These are phyloP conservation scores for Melanotaenia maccullochi DNA, from an alignment of 2,797 vertebrate species.

Conservation along the genomic window DNA sequence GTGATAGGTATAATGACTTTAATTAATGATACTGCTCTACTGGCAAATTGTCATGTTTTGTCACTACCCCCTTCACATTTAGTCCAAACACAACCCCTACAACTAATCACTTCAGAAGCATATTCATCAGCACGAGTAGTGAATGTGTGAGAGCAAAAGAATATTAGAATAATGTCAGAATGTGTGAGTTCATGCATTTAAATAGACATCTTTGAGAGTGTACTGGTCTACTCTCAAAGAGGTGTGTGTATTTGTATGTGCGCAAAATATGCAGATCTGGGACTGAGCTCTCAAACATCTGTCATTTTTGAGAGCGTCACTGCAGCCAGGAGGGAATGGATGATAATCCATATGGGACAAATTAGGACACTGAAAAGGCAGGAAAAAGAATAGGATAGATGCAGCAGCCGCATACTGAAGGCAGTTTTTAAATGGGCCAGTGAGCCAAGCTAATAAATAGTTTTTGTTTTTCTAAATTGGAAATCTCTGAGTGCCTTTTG, in stretches of 20 bases:
- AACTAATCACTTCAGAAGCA: slow-evolving; percentile 46
- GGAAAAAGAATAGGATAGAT: slow-evolving; percentile 12
- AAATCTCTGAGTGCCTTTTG: slow-evolving; percentile 20
- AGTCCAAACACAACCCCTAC: slow-evolving; percentile 51
- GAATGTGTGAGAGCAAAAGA: slow-evolving; percentile 1
- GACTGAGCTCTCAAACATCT: slow-evolving; percentile 53
- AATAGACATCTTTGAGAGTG: slow-evolving; percentile 8
- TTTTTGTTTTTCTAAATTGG: slow-evolving; percentile 34
- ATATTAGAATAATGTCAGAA: slow-evolving; percentile 3
- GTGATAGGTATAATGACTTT: slow-evolving; percentile 59
- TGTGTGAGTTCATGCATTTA: slow-evolving; percentile 14
- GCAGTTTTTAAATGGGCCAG: slow-evolving; percentile 33
- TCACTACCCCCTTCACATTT: slow-evolving; percentile 57
- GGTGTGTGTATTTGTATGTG: slow-evolving; percentile 1
- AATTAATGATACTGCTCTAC: slow-evolving; percentile 64
- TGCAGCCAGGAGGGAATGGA: slow-evolving; percentile 45
- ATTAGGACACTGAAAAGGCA: slow-evolving; percentile 46
- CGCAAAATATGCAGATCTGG: slow-evolving; percentile 15
- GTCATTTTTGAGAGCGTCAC: slow-evolving; percentile 52
- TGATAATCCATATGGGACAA: slow-evolving; percentile 59
- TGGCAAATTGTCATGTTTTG: slow-evolving; percentile 57
- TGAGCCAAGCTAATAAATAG: slow-evolving; percentile 33
- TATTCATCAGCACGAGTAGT: slow-evolving; percentile 21
- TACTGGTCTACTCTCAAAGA: neutral
- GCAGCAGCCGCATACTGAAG: slow-evolving; percentile 19